phyloP scores from a whole-genome alignment of 92 coral and sea anemone genomes.

The Palythoa grandiflora region DNA sequence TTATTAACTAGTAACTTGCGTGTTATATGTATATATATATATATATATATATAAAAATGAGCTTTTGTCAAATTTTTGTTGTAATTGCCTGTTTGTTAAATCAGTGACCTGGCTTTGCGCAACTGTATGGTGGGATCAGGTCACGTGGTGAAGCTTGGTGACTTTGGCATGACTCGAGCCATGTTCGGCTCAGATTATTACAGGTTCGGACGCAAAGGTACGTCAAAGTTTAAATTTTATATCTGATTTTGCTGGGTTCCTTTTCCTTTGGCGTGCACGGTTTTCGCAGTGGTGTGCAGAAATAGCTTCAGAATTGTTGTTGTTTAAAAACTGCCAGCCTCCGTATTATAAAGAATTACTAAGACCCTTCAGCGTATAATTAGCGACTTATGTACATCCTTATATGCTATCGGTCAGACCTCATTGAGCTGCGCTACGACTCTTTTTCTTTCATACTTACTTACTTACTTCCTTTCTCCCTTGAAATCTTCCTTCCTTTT shows the following conservation, averaged over 20 bases:
- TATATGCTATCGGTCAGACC: too few relatives aligned
- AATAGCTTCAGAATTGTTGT: not conserved
- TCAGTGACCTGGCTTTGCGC: conserved; percentile 85
- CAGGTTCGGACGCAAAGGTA: conserved; percentile 93
- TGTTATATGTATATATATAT: too few relatives aligned
- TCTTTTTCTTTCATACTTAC: too few relatives aligned
- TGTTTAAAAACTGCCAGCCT: too few relatives aligned
- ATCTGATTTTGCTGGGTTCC: not conserved
- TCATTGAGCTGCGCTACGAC: too few relatives aligned
- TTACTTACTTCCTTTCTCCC: too few relatives aligned
- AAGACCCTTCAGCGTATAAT: too few relatives aligned
- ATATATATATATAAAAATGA: too few relatives aligned
- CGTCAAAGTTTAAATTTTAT: not conserved
- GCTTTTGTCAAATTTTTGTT: not conserved
- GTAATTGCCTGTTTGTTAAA: not conserved
- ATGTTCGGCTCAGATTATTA: conserved; percentile 93
- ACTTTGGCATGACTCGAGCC: conserved; percentile 92
- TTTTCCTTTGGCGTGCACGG: not conserved
- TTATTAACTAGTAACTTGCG: not conserved
- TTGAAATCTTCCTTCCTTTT: not conserved
- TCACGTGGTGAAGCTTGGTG: conserved; percentile 86
- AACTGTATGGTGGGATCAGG: conserved; percentile 94
- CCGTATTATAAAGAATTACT: too few relatives aligned
- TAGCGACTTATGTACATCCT: too few relatives aligned
- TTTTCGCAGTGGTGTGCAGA: not conserved